A percentile compares a stretch with the other conserved stretches of the same genome.
Conservation (phyloP, 2,888 invertebrate species). For the Aphodius granarius region DNA sequence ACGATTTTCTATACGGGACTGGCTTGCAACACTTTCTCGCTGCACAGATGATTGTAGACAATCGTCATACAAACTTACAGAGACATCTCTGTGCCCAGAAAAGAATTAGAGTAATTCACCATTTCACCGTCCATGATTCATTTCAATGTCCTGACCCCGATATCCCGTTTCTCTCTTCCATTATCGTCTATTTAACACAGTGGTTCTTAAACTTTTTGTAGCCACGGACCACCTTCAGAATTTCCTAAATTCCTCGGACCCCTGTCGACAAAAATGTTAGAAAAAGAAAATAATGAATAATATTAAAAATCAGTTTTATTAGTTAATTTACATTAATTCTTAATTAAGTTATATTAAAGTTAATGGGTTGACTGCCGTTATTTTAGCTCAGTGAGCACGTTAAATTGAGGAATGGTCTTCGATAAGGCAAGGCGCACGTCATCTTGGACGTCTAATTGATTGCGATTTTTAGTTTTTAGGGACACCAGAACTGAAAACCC, state of each 20-base stretch:
- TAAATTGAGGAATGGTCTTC: constrained; percentile 22
- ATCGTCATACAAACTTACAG: no score
- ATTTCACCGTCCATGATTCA: no score
- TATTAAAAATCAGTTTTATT: constrained; percentile 14
- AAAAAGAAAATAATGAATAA: constrained; percentile 11
- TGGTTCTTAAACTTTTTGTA: constrained; percentile 20
- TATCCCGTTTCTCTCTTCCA: no score
- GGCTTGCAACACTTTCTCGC: no score
- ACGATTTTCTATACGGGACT: no score
- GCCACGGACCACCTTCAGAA: constrained; percentile 19
- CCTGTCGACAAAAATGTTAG: neutral
- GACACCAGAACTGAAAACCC: constrained; percentile 28
- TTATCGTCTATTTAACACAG: no score
- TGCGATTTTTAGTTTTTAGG: constrained; percentile 24
- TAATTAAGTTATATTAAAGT: constrained; percentile 19
- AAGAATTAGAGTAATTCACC: no score
- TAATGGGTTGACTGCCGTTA: constrained; percentile 15
- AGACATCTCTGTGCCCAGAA: no score
- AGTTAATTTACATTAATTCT: no score
- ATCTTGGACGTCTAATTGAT: constrained; percentile 20
- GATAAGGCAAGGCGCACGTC: constrained; percentile 26
- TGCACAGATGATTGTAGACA: no score
- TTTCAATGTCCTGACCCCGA: no score
- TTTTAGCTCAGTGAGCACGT: constrained; percentile 18
- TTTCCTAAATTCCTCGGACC: constrained; percentile 15